Percentiles rank a stretch among this genome's conserved stretches.
Evolutionary conservation across 2,113 vertebrate genomes (phyloP).

Genomic region (Pygoscelis adeliae): DNA sequence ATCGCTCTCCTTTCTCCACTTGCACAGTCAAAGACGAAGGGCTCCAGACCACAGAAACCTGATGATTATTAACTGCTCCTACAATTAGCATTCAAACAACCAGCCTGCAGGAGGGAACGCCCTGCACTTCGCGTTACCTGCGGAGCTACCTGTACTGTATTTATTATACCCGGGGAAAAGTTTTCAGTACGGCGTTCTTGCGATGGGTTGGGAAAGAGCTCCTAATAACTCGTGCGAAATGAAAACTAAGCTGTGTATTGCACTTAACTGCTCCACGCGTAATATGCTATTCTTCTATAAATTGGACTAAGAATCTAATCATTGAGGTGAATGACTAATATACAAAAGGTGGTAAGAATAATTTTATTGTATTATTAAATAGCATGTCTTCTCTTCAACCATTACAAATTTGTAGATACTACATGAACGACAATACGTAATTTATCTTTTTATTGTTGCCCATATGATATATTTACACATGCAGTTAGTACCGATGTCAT

Average conservation of each 20-base stretch:
- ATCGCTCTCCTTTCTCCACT: not conserved
- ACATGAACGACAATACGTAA: conserved; percentile 83
- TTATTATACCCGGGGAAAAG: not conserved
- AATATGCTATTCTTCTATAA: not conserved
- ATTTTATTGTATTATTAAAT: conserved; percentile 95
- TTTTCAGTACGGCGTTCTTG: not conserved
- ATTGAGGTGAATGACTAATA: conserved; percentile 23
- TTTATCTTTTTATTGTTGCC: conserved; percentile 75
- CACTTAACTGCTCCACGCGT: not conserved
- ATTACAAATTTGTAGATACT: conserved; percentile 85
- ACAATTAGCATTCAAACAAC: not conserved
- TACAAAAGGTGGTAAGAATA: conserved; percentile 82
- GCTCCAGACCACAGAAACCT: not conserved
- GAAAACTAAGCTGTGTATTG: not conserved
- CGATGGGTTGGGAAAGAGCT: not conserved
- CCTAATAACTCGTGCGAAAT: not conserved
- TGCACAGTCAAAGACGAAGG: not conserved
- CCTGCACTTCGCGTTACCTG: not conserved
- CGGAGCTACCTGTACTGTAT: accelerated
- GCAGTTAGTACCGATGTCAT: conserved; percentile 87
- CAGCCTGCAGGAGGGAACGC: not conserved
- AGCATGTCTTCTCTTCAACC: conserved; percentile 81
- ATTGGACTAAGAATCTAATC: not conserved
- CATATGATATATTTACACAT: conserved; percentile 85
- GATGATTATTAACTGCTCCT: not conserved